Base-by-base conservation (phyloP, 2,797 vertebrate species). In the Denticeps clupeoides region DNA sequence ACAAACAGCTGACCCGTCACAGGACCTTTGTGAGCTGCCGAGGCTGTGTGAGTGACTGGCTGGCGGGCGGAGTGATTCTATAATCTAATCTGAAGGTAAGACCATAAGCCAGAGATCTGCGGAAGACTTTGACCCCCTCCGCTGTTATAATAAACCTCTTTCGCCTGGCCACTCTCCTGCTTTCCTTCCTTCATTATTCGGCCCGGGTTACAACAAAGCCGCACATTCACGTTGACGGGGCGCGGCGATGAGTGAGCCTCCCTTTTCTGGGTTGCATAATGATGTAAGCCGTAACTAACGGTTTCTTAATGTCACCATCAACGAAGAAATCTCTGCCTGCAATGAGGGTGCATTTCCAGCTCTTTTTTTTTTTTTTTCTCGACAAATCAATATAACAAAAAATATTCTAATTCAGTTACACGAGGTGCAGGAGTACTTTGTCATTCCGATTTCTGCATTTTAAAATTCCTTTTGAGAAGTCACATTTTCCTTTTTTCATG, bases 81-180 rank as follows among this genome's bases (percentile, higher is more conserved):
- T 90, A 91, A 96, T 91, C 86, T 87, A 85, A 33, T 33, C 31
- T 33, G 28, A 31, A 82, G 77, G 80, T 93, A 91, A 93, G 87
- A 85, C 85, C 72, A 82, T 93, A 90, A 96, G 77, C 89, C 78
- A 73, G 77, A 81, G 86, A 82, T 87, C 85, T 82, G 82, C 78
- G 89, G 91, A 94, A 89, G 91, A 94, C 89, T 91, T 89, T 90
- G 90, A 89, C 90, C 89, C 84, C 77, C 86, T 78, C 76, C 78
- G 81, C 77, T 86, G 2, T 32, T 95, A 87, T 72, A 89, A 80
- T 78, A 74, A 55, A 59, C 55, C 35, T 25, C 35, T 41, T 44
- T 32, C 18, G 19, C 40, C 8, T 19, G 24, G 23, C 40, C 24
- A 5, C 18, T 22, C 41, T 22, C 42, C 21, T 42, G 28, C 21